Percentiles rank a stretch among this genome's conserved stretches.
These are phyloP conservation scores for Tachystola acroxantha DNA, from an alignment of 2,888 invertebrate species.

Conservation along the genomic window DNA sequence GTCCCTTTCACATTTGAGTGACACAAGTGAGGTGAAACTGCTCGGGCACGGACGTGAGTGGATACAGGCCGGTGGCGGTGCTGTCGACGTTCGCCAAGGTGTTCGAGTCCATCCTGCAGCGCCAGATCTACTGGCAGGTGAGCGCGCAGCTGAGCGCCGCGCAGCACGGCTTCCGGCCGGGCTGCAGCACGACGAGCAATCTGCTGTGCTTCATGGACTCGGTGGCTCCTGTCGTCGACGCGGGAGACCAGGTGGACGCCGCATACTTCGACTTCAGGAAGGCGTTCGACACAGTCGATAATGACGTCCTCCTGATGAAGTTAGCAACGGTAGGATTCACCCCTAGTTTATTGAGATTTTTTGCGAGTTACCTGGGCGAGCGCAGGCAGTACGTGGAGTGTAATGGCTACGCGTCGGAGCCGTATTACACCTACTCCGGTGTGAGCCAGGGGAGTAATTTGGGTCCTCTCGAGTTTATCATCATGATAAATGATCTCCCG, in stretches of 20 bases:
- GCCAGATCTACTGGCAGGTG: neutral
- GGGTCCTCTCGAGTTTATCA: too few relatives aligned
- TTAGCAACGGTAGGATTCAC: neutral
- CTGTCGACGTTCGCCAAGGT: constrained; percentile 12
- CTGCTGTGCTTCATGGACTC: neutral
- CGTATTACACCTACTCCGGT: too few relatives aligned
- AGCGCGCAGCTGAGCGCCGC: constrained; percentile 1
- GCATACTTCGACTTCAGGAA: constrained; percentile 3
- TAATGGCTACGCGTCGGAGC: neutral
- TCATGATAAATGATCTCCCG: too few relatives aligned
- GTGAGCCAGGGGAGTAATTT: too few relatives aligned
- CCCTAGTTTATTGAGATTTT: neutral
- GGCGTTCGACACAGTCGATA: too few relatives aligned
- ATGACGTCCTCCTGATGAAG: too few relatives aligned
- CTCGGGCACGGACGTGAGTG: constrained; percentile 1
- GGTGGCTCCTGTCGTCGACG: neutral
- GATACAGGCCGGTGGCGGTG: constrained; percentile 11
- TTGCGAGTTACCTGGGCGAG: neutral
- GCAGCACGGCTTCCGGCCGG: constrained; percentile 7
- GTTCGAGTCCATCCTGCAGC: constrained; percentile 2
- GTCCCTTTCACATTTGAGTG: too few relatives aligned
- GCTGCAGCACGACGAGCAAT: constrained; percentile 3
- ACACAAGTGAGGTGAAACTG: too few relatives aligned
- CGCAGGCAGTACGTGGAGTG: neutral
- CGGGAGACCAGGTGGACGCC: constrained; percentile 1